Evolutionary conservation across 2,113 vertebrate species (phyloP).

Genomic region (Chionodraco myersi): DNA sequence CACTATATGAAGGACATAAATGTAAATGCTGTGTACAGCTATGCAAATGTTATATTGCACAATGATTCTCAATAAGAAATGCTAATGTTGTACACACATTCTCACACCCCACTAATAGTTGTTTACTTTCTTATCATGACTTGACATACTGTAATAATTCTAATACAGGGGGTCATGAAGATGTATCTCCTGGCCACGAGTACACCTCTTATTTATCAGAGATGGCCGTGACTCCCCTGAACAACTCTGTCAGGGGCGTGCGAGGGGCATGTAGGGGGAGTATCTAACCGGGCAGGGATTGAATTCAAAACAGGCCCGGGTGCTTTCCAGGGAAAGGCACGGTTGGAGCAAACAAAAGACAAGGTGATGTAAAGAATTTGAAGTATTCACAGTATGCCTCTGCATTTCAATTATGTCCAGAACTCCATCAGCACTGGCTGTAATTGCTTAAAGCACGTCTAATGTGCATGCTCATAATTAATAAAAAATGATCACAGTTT

Average conservation of each 20-base stretch:
- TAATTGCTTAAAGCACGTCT: constrained; percentile 88
- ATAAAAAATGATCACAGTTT: constrained; percentile 89
- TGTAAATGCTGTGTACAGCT: constrained; percentile 29
- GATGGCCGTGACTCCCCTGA: constrained; percentile 58
- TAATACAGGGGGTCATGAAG: constrained; percentile 28
- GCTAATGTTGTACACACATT: constrained; percentile 32
- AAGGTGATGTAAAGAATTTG: constrained; percentile 59
- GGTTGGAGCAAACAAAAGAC: constrained; percentile 52
- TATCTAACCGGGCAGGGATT: constrained; percentile 26
- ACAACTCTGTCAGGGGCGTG: constrained; percentile 58
- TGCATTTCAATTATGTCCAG: constrained; percentile 84
- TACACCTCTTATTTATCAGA: constrained; percentile 64
- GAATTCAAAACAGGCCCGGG: constrained; percentile 58
- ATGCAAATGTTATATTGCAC: constrained; percentile 18
- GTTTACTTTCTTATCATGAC: constrained; percentile 58
- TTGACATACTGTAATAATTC: constrained; percentile 53
- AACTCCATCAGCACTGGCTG: constrained; percentile 84
- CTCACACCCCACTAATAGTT: constrained; percentile 22
- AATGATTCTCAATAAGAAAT: constrained; percentile 23
- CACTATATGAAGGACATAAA: constrained; percentile 4
- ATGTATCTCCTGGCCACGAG: constrained; percentile 52
- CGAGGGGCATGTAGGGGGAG: constrained; percentile 60
- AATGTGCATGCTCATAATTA: constrained; percentile 89
- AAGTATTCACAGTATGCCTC: constrained; percentile 21
- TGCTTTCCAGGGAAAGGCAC: constrained; percentile 33